A percentile compares a stretch with the other conserved stretches of the same genome.
Conservation (phyloP, 2,888 invertebrate species). For the Leptarthrus brevirostris region DNA sequence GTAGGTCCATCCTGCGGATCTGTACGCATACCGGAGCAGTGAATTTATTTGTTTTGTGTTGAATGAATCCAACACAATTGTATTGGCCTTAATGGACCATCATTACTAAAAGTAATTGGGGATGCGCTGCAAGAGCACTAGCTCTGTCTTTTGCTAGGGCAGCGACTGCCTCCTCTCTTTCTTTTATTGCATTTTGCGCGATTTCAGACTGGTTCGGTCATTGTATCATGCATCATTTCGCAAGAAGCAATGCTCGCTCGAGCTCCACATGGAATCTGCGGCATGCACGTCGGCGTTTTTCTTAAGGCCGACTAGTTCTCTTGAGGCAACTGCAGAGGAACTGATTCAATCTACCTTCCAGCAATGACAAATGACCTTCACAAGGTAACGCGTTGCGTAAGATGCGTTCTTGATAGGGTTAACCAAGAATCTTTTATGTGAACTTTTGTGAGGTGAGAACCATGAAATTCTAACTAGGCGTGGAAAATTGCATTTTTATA, state of each 20-base stretch:
- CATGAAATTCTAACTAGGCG: constrained; percentile 20
- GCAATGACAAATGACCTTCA: constrained; percentile 45
- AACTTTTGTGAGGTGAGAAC: constrained; percentile 17
- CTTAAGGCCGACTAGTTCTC: constrained; percentile 23
- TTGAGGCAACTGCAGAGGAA: neutral
- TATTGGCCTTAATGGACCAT: constrained; percentile 31
- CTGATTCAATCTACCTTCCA: constrained; percentile 24
- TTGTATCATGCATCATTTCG: constrained; percentile 13
- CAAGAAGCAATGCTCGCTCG: neutral
- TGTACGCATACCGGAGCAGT: neutral
- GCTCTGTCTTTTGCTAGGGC: neutral
- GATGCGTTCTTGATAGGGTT: too few relatives aligned
- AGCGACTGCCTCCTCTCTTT: constrained; percentile 5
- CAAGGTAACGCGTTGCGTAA: constrained; percentile 42
- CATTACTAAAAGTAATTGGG: constrained; percentile 43
- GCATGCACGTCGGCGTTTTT: constrained; percentile 32
- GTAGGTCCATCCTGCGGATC: neutral
- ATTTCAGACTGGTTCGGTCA: too few relatives aligned
- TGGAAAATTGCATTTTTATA: constrained; percentile 28
- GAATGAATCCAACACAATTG: constrained; percentile 5
- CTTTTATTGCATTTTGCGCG: constrained; percentile 3
- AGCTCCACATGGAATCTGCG: constrained; percentile 33
- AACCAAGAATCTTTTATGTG: neutral
- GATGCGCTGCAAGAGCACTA: constrained; percentile 19
- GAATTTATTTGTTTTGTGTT: constrained; percentile 14